Base-by-base conservation (phyloP, 2,888 invertebrate species). In the Conops quadrifasciatus region DNA sequence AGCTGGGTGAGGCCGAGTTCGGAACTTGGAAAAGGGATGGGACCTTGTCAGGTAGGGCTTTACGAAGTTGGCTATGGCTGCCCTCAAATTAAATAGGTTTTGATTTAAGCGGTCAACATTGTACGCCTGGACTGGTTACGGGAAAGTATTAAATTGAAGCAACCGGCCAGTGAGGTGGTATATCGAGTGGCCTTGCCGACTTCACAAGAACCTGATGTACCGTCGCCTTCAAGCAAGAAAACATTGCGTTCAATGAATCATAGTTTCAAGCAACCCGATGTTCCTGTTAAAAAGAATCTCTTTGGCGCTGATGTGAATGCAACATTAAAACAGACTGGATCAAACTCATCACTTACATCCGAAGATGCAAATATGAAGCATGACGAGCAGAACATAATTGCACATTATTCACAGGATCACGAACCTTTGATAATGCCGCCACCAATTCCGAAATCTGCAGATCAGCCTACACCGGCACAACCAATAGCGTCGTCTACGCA, bases 51-150 rank as follows among this genome's bases (percentile, higher is more conserved):
- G 74, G 77, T 77, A 64, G 51, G 66, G 36, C n/a, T 63, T 7
- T 21, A 47, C 2, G 5, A 26, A 51, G 21, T 45, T 36, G 5
- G 24, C 9, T 36, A 19, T 26, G n/a, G 19, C n/a, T 2, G 1
- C 26, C 1, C 26, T 13, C 26, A 36, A 19, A 62, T 62, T 21
- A 7, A 56, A 15, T 36, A 9, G 43, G 3, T 51, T 59, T 67
- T 64, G 19, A 58, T 73, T 62, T 67, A 71, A 62, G 79, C 76
- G 2, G 79, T 79, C 2, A 80, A 83, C 67, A 86, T 93, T 53
- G 90, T 96, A 3, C 88, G 88, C 21, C 82, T 92, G 30, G 88
- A 90, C 24, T 97, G 96, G 96, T 84, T 96, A 49, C 82, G 91
- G 16, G 90, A 91, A 73, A 93, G 95, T 78, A 90, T 94, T 16